Percentiles rank a stretch among this genome's conserved stretches.
phyloP scores from a whole-genome alignment of 2,888 invertebrate genomes.

The Thymelicus sylvestris region DNA sequence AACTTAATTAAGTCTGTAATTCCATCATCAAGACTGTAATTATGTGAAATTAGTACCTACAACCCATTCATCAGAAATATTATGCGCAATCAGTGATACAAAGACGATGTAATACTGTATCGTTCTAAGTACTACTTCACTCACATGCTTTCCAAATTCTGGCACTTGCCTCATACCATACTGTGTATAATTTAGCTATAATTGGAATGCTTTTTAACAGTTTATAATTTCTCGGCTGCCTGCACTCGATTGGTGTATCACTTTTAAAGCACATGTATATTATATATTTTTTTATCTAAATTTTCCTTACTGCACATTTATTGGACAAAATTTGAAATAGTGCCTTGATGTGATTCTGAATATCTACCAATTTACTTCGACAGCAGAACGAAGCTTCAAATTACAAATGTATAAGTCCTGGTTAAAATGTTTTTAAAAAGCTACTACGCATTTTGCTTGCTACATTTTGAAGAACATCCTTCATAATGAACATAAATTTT shows the following conservation, averaged over 20 bases:
- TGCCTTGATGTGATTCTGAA: not conserved
- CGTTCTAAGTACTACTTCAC: not conserved
- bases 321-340: not conserved
- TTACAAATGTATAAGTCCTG: not conserved
- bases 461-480: not conserved
- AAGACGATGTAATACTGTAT: not conserved
- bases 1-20: not conserved
- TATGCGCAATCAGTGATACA: conserved; percentile 13
- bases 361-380: not conserved
- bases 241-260: conserved; percentile 49
- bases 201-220: conserved; percentile 25
- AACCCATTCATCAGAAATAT: not conserved
- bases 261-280: conserved; percentile 39
- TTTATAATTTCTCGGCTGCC: conserved; percentile 38
- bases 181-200: conserved; percentile 11
- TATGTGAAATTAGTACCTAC: not conserved
- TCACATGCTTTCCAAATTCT: conserved; percentile 31
- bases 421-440: conserved; percentile 1
- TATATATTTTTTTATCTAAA: not conserved
- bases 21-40: not conserved
- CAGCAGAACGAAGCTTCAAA: not conserved
- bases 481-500: not conserved
- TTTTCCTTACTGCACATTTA: not conserved
- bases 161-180: conserved; percentile 24
- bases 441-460: not conserved